Evolutionary conservation across 2,113 vertebrate species (phyloP).

Genomic region (Passer montanus): DNA sequence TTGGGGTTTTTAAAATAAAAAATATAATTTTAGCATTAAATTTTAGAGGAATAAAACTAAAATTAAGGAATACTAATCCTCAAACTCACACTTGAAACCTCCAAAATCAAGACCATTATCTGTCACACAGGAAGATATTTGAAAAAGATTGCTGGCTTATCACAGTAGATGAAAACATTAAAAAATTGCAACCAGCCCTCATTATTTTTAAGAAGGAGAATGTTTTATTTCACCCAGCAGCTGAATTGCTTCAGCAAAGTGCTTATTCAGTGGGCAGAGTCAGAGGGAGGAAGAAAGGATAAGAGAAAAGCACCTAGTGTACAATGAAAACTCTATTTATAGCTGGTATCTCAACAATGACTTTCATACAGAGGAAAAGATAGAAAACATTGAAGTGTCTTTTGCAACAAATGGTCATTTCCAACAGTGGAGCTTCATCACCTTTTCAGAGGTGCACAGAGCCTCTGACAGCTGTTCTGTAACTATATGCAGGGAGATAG

Average conservation of each 20-base stretch:
- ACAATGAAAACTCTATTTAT: conserved; percentile 37
- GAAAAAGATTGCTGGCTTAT: neutral
- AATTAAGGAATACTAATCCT: neutral
- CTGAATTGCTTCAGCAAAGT: conserved; percentile 5
- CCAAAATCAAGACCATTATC: neutral
- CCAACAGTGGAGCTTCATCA: neutral
- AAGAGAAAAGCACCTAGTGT: neutral
- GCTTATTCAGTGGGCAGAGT: conserved; percentile 32
- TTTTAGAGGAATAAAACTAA: conserved; percentile 6
- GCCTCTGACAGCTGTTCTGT: neutral
- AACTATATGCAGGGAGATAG: neutral
- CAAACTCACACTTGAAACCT: neutral
- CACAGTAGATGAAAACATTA: neutral
- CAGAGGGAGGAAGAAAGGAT: neutral
- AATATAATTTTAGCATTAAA: conserved; percentile 61
- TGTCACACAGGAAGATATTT: neutral
- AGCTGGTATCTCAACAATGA: neutral
- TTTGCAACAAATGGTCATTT: neutral
- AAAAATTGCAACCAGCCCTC: neutral
- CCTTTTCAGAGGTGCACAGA: neutral
- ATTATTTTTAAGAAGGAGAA: neutral
- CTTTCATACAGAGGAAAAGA: neutral
- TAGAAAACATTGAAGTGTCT: neutral
- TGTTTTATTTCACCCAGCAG: neutral
- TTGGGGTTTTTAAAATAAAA: neutral